Percentiles rank a stretch among this genome's conserved stretches.
Conservation (phyloP, 2,113 vertebrate species). For the Ginglymostoma cirratum region DNA sequence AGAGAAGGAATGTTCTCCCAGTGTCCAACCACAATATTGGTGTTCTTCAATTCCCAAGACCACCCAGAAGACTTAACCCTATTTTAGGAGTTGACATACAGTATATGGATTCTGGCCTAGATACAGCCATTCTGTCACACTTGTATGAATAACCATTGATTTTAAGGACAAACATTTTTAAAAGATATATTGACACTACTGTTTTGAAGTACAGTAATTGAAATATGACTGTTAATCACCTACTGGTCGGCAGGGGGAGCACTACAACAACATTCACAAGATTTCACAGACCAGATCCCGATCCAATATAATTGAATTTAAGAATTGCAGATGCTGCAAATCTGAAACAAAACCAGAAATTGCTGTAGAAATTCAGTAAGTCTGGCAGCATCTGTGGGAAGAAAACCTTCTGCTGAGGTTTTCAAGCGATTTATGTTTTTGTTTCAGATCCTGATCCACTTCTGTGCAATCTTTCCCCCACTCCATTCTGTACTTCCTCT, state of each 20-base stretch:
- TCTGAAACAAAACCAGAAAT: too few species aligned
- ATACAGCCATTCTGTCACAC: neutral
- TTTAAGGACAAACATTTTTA: neutral
- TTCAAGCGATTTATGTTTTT: too few species aligned
- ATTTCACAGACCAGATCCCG: neutral
- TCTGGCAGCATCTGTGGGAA: too few species aligned
- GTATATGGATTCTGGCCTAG: neutral
- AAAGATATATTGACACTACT: neutral
- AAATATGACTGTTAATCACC: neutral
- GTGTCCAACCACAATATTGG: neutral
- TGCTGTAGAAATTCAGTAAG: too few species aligned
- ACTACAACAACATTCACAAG: neutral
- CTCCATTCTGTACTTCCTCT: neutral
- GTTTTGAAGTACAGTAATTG: neutral
- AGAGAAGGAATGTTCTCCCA: neutral
- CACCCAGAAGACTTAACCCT: neutral
- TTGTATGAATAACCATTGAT: neutral
- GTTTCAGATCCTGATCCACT: too few species aligned
- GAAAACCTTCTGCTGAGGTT: too few species aligned
- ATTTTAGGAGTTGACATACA: neutral
- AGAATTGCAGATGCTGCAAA: too few species aligned
- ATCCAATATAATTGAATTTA: too few species aligned
- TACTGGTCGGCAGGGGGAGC: neutral
- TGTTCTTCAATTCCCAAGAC: neutral
- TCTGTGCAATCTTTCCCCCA: neutral